phyloP scores from a whole-genome alignment of 2,113 vertebrate genomes.

The Chaetura pelagica region DNA sequence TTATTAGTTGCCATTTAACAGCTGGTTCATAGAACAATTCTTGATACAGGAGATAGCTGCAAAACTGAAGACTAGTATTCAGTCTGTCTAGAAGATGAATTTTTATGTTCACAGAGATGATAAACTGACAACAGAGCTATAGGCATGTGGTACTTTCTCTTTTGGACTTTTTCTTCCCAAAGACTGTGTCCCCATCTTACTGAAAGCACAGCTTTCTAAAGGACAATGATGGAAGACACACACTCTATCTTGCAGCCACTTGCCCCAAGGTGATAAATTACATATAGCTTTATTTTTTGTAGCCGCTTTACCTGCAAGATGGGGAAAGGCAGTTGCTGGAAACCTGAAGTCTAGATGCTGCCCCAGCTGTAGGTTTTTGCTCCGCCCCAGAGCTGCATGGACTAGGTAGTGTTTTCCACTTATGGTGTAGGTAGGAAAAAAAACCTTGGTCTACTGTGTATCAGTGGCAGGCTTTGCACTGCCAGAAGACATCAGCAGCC shows the following conservation, averaged over 20 bases:
- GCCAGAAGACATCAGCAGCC: not conserved
- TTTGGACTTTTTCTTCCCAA: not conserved
- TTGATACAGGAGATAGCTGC: not conserved
- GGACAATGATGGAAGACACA: not conserved
- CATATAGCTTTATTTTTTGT: not conserved
- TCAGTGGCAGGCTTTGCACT: not conserved
- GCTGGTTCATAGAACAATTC: not conserved
- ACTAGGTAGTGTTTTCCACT: not conserved
- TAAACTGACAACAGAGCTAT: not conserved
- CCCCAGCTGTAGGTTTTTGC: not conserved
- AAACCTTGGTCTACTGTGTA: not conserved
- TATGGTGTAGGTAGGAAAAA: not conserved
- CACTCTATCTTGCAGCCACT: not conserved
- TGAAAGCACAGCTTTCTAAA: not conserved
- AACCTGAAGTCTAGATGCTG: not conserved
- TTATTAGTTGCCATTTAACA: conserved; percentile 1
- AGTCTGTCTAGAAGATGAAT: not conserved
- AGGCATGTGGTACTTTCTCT: not conserved
- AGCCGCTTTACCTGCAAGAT: not conserved
- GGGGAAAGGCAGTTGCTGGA: not conserved
- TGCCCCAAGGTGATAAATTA: not conserved
- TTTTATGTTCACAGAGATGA: not conserved
- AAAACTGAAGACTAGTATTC: not conserved
- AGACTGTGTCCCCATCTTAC: not conserved
- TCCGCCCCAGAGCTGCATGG: not conserved